These are phyloP conservation scores for Danio kyathit DNA, from an alignment of 2,797 vertebrate species.

Conservation along the genomic window DNA sequence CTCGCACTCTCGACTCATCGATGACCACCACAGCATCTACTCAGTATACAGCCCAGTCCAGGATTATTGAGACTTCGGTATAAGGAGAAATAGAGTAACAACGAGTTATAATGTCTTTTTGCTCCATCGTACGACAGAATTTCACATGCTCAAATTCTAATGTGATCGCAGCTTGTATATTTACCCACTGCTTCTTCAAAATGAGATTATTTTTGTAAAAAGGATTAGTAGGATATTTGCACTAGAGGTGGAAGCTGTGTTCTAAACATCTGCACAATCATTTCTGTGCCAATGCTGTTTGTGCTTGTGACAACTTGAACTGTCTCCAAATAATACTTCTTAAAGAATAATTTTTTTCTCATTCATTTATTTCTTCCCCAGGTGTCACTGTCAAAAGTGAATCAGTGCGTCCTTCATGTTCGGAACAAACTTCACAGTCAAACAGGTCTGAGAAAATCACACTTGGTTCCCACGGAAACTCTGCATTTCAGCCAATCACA, in stretches of 20 bases:
- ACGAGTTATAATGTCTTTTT: no score
- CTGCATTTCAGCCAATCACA: conserved; percentile 97
- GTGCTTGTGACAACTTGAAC: not conserved
- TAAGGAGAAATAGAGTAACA: no score
- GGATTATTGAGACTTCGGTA: no score
- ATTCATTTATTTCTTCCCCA: conserved; percentile 57
- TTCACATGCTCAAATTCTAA: no score
- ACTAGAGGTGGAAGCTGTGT: not conserved
- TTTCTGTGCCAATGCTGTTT: not conserved
- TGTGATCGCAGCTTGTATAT: not conserved
- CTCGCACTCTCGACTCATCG: no score
- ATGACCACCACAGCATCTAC: no score
- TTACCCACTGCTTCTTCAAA: not conserved
- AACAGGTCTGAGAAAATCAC: conserved; percentile 86
- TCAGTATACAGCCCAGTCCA: no score
- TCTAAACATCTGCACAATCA: not conserved
- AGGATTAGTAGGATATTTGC: not conserved
- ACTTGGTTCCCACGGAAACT: conserved; percentile 94
- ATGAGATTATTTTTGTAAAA: not conserved
- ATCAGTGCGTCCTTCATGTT: conserved; percentile 76
- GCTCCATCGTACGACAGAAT: no score
- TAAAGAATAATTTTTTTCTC: not conserved
- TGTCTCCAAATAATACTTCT: not conserved
- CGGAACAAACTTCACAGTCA: conserved; percentile 90
- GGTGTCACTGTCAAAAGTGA: conserved; percentile 84